phyloP scores from a whole-genome alignment of 37 sponge, comb jelly and placozoan genomes.

The Ephydatia muelleri region DNA sequence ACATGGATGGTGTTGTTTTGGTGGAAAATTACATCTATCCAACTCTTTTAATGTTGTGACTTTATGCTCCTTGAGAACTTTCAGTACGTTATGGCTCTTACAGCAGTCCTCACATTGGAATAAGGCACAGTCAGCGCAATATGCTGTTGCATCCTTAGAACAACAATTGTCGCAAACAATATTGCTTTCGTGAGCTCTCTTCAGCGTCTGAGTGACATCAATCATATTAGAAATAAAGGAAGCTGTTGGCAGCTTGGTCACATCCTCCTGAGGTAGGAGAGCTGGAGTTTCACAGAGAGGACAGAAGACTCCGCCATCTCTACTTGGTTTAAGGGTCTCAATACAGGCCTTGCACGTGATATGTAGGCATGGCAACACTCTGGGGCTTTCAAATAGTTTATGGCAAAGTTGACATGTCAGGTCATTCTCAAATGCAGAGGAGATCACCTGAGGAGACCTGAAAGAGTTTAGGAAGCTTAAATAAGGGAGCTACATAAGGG shows the following conservation, averaged over 20 bases:
- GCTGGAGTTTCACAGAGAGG: not conserved
- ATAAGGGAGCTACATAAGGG: too few relatives aligned
- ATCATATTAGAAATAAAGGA: not conserved
- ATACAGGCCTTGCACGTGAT: not conserved
- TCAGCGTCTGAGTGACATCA: not conserved
- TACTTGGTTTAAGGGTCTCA: not conserved
- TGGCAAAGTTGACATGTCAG: not conserved
- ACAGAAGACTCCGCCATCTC: not conserved
- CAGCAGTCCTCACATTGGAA: not conserved
- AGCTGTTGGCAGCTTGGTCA: not conserved
- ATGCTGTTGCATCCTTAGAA: not conserved
- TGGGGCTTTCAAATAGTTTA: not conserved
- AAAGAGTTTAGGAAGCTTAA: too few relatives aligned
- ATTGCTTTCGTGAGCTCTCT: not conserved
- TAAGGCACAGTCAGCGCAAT: not conserved
- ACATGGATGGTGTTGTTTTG: not conserved
- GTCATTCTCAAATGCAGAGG: not conserved
- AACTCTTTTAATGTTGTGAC: not conserved
- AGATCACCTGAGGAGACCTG: not conserved
- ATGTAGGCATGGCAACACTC: not conserved
- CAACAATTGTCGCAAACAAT: not conserved
- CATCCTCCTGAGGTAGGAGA: not conserved
- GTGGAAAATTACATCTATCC: not conserved
- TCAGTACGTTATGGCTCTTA: not conserved
- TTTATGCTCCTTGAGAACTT: not conserved